Base-by-base conservation (phyloP, 2,888 invertebrate genomes). In the Melanotus villosus region DNA sequence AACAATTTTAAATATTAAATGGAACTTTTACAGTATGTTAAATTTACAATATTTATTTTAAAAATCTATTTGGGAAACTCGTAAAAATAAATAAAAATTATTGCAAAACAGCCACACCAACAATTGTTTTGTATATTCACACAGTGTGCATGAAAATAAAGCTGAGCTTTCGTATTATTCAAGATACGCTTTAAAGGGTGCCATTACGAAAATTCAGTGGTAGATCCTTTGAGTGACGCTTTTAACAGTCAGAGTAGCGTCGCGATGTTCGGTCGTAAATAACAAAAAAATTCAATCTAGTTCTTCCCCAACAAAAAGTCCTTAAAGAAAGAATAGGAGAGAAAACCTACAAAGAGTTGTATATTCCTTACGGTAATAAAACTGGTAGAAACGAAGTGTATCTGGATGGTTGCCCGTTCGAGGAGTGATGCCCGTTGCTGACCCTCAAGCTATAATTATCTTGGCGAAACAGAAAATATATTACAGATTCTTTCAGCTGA, bases 361-460 rank as follows among this genome's bases (percentile, higher is more conserved):
- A 26, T 30, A 50, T 12, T 23, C 26, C 23, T 50, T 41, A 19
- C 23, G 19, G 52, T 32, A 52, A 52, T 52, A 52, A 52, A 52
- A 32, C 32, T 18, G 32, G 19, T n/a, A n/a, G 32, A 12, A 54
- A 54, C 57, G 41, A 41, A 58, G 41, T 52, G 52, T 19, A 23
- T 26, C 62, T 68, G 68, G 68, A 68, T 52, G 38, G n/a, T 26
- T 68, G 68, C 68, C 68, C 68, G 56, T 9, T 19, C 12, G 34
- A 68, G 65, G 59, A 68, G 59, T 68, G 68, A 58, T 67, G 67
- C 52, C 67, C 62, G 57, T 52, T 50, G 41, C 38, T 65, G 64
- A 68, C 68, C 68, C 68, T 68, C 65, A 30, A 5, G 59, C 65
- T 68, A 68, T 65, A 64, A 68, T 68, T 68, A 68, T 68, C 59